Base-by-base conservation (phyloP, 2,113 vertebrate genomes). In the Apteryx owenii region DNA sequence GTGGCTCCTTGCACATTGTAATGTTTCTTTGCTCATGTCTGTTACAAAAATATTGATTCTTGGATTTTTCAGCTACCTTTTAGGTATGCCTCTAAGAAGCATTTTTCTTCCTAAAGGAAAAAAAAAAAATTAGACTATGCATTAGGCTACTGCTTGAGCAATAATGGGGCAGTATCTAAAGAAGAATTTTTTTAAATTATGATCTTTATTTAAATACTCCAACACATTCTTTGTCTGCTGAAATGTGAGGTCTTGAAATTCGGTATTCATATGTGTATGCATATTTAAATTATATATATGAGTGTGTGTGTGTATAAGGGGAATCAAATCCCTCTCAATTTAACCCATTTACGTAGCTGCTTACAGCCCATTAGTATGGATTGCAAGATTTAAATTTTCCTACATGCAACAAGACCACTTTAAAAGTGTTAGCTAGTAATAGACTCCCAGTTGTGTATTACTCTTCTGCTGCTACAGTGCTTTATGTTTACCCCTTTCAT, bases 401-500 rank as follows among this genome's bases (percentile, higher is more conserved):
- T 73, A 38, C n/a, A 54, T 93, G 88, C 94, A 94, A 88, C 85
- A 96, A 94, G 81, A 87, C 69, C 56, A 29, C 71, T 95, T 90
- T 42, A 68, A 56, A 96, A 85, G 64, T 81, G 83, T 70, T 80
- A 80, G 50, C 66, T 53, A 68, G 88, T n/a, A 71, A 78, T 60
- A 94, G 69, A 81, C 80, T 97, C 90, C 92, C 65, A 89, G 83
- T 88, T 92, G 56, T 83, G 94, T 96, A 95, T 94, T 96, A 23
- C 54, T 88, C 3, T 33, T 90, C 76, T 90, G n/a, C 31, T 84
- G 85, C 80, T 93, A 29, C 83, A 71, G 22, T 78, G 58, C 65
- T 89, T 92, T 89, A 48, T 69, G 12, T 88, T 96, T 75, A 23
- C n/a, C 38, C 53, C 70, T 21, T n/a, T 93, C 38, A 10, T 56